These are phyloP conservation scores for Sylvilagus bachmani DNA, from an alignment of 2,113 vertebrate genomes.

Conservation along the genomic window DNA sequence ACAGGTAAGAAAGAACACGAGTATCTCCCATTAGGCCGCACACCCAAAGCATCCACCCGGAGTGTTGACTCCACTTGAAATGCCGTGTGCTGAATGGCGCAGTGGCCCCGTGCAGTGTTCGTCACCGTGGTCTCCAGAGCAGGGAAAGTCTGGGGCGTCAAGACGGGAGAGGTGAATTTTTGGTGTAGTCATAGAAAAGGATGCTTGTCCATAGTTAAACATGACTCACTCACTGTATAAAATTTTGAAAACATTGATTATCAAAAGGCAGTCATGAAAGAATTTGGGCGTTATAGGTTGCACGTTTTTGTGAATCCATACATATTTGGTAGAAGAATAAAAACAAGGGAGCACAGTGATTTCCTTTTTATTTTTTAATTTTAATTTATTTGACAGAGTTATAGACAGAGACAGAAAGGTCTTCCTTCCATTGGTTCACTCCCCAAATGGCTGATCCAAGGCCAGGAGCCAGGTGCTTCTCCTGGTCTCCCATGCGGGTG, in stretches of 20 bases:
- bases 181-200: background rate
- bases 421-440: no score
- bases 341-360: background rate
- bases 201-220: background rate
- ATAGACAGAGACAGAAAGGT: background rate
- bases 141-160: no score
- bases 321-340: background rate
- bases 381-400: no score
- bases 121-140: rapidly evolving
- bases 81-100: rapidly evolving
- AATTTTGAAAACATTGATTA: background rate
- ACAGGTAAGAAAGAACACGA: background rate
- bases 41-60: rapidly evolving
- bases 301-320: background rate
- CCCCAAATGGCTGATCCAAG: no score
- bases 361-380: no score
- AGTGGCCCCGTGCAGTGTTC: rapidly evolving
- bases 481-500: no score
- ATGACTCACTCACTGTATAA: background rate
- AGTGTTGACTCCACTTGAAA: background rate
- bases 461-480: no score
- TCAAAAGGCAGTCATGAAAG: background rate
- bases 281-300: background rate
- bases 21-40: background rate
- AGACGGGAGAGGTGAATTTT: background rate